Base-by-base conservation (phyloP, 1,140 invertebrate genomes). In the Hycleus phaleratus region DNA sequence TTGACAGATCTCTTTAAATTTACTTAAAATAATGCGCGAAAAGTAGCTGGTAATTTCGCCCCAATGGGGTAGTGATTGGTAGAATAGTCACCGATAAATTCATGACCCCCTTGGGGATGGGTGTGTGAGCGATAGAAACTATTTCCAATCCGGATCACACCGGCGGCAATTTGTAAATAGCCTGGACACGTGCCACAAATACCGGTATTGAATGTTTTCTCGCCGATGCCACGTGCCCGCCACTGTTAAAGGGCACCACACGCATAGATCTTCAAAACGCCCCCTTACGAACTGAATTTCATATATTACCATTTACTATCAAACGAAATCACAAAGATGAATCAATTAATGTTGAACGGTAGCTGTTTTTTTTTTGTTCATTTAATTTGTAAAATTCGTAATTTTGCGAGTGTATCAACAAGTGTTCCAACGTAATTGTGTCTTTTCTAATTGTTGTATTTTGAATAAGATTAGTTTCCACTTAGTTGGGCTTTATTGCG, bases 91-190 rank as follows among this genome's bases (percentile, higher is more conserved):
- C 38, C 25, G 26, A 32, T 48, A 48, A 46, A 50, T 47, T 60
- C 43, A 53, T 60, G 43, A 40, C 32, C 38, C 46, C 38, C 49
- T 25, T 45, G 59, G 42, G 51, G 51, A 32, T 49, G 38, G 44
- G 38, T 49, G 32, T 11, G 7, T 49, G 11, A 38, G 26, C 11
- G 40, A 42, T n/a, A 42, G 40, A 10, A 42, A 42, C 9, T 10
- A n/a, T 42, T 60, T 58, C 38, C 59, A 54, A 60, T 65, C 48
- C 47, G 52, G 58, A 60, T 63, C 68, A 61, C 68, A 62, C 61
- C 60, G 60, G 51, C 59, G 68, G 65, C 68, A 70, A 70, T 70
- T 70, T 70, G 68, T 70, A 70, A 70, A 70, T 68, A 68, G 68
- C 57, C 60, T 49, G 50, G 46, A 43, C 68, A 63, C 68, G 68